Evolutionary conservation across 2,113 vertebrate genomes (phyloP).

Genomic region (Accipiter virgatus): DNA sequence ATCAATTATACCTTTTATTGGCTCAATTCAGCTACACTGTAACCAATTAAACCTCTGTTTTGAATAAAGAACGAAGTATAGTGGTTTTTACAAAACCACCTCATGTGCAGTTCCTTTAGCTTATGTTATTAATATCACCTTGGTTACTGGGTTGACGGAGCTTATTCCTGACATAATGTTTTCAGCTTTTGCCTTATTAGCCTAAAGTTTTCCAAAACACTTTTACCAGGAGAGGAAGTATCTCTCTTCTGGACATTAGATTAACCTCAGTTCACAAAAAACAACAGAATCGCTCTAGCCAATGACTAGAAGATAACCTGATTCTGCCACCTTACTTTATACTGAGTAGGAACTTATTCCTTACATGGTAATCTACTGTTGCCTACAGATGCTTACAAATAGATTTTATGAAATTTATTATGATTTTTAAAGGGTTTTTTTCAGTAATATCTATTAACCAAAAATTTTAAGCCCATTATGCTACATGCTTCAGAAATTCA

Average conservation of each 20-base stretch:
- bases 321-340: not conserved
- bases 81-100: slow-evolving; percentile 44
- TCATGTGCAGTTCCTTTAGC: not conserved
- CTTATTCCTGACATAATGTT: not conserved
- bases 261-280: not conserved
- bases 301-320: not conserved
- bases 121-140: slow-evolving; percentile 44
- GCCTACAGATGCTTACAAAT: not conserved
- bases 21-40: slow-evolving; percentile 54
- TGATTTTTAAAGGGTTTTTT: not conserved
- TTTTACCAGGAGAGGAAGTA: not conserved
- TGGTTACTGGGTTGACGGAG: slow-evolving; percentile 8
- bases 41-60: slow-evolving; percentile 64
- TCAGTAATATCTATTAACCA: not conserved
- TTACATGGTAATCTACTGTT: not conserved
- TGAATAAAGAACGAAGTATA: slow-evolving; percentile 45
- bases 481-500: not conserved
- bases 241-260: slow-evolving; percentile 4
- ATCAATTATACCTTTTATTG: slow-evolving; percentile 75
- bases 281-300: not conserved
- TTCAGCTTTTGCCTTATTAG: slow-evolving; percentile 24
- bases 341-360: not conserved
- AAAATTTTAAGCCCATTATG: not conserved
- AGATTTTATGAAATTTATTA: not conserved
- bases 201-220: not conserved